Evolutionary conservation across 2,797 vertebrate species (phyloP).

Genomic region (Austrolebias charrua): DNA sequence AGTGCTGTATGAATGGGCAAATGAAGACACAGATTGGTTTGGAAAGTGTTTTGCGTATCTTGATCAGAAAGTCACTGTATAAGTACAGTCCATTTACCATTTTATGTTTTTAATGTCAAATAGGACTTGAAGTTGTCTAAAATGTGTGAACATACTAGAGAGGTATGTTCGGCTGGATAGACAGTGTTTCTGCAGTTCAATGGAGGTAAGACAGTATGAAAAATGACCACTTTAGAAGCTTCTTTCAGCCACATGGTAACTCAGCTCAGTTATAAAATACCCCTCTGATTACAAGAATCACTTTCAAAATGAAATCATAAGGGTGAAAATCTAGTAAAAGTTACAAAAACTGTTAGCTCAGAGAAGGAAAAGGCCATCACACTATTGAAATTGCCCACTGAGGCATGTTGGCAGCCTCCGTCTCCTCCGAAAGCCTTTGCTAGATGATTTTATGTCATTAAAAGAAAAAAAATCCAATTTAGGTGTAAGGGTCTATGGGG

Average conservation of each 20-base stretch:
- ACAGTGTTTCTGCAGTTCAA: neutral
- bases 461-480: conserved; percentile 38
- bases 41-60: no score
- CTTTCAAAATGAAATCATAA: conserved; percentile 25
- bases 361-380: conserved; percentile 18
- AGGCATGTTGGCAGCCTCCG: conserved; percentile 2
- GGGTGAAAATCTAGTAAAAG: conserved; percentile 12
- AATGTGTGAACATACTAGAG: neutral
- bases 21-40: no score
- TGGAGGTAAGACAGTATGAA: neutral
- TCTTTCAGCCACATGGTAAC: neutral
- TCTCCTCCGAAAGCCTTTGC: neutral
- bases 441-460: conserved; percentile 25
- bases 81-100: no score
- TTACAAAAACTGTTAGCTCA: conserved; percentile 7
- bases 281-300: conserved; percentile 20
- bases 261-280: conserved; percentile 20
- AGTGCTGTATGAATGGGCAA: no score
- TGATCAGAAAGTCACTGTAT: no score
- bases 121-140: no score
- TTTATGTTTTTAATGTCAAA: no score
- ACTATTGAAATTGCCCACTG: conserved; percentile 24
- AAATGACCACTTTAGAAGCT: neutral
- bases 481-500: conserved; percentile 14
- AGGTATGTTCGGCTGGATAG: neutral